Evolutionary conservation across 1,140 invertebrate species (phyloP), one percentile per base, ranked within the genome.

Genomic region (Agrilus planipennis): DNA sequence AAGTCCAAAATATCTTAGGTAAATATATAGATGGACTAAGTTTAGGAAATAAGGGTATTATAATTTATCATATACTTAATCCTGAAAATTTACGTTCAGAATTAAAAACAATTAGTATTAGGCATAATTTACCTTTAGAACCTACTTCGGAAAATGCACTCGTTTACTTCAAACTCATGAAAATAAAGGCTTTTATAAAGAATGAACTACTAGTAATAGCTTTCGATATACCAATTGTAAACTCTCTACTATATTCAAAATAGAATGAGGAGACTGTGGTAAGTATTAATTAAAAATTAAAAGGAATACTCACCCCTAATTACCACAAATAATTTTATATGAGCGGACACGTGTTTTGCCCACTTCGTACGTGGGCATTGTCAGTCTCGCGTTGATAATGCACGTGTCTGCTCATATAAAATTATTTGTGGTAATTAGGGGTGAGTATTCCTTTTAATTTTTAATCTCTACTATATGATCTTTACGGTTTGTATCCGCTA

Each of bases 111-210:
- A 14, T 28, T 10, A 12, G 15, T 19, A 20, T n/a, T 10, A 29
- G 30, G 18, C 20, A 17, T 15, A 17, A 17, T 2, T 15, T 39
- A 19, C 37, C 37, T 37, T 18, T 37, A 37, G 35, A 37, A 37
- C 35, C 22, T 14, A 25, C 3, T 9, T 19, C 12, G 17, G 18
- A 15, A 22, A 37, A 37, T 19, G 12, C 20, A 5, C 23, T 22
- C 32, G 3, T 5, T 4, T 34, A 34, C 19, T 34, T 17, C 19
- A 6, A 34, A 17, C 11, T 36, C 7, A 22, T 36, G 4, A 36
- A 23, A 21, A 17, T 36, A 4, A 15, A 5, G 4, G 4, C 34
- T 11, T 36, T 4, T 17, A 16, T 36, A 9, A 3, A 22, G 7
- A 23, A 36, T 3, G 22, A 21, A 9, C 14, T 22, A 19, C 4